Conservation (phyloP, 1,140 invertebrate species). For the Drosophila malerkotliana region DNA sequence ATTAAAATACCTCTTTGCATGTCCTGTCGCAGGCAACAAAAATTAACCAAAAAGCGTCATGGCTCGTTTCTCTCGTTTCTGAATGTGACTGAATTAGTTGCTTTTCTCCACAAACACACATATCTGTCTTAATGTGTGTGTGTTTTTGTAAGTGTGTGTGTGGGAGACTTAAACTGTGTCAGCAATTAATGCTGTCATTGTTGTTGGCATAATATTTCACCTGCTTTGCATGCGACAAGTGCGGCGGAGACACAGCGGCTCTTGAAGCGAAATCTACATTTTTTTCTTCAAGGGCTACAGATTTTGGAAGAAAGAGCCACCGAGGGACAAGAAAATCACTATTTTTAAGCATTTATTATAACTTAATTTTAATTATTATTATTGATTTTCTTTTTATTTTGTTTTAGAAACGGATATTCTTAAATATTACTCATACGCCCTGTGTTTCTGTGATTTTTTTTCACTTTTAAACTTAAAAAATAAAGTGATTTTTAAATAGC, state of each 20-base stretch:
- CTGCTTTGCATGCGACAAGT: conserved; percentile 1
- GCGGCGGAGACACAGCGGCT: neutral
- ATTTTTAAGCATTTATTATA: too few species aligned
- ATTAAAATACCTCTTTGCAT: conserved; percentile 48
- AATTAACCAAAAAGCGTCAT: conserved; percentile 25
- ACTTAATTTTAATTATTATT: neutral
- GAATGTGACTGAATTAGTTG: conserved; percentile 23
- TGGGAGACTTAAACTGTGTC: conserved; percentile 21
- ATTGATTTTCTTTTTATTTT: neutral
- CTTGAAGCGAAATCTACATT: neutral
- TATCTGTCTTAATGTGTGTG: neutral
- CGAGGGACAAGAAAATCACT: neutral
- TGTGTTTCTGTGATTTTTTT: too few species aligned
- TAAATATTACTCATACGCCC: neutral
- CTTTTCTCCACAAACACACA: neutral
- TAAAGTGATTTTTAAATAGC: too few species aligned
- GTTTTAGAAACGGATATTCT: neutral
- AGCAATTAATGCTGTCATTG: conserved; percentile 45
- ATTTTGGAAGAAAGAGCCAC: neutral
- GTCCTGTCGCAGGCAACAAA: conserved; percentile 32
- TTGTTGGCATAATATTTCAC: conserved; percentile 25
- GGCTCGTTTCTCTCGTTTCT: conserved; percentile 7
- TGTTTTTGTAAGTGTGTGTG: neutral
- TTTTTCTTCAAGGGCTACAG: neutral
- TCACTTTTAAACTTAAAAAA: too few species aligned